Evolutionary conservation across 2,797 vertebrate species (phyloP).

Genomic region (Myripristis murdjan): DNA sequence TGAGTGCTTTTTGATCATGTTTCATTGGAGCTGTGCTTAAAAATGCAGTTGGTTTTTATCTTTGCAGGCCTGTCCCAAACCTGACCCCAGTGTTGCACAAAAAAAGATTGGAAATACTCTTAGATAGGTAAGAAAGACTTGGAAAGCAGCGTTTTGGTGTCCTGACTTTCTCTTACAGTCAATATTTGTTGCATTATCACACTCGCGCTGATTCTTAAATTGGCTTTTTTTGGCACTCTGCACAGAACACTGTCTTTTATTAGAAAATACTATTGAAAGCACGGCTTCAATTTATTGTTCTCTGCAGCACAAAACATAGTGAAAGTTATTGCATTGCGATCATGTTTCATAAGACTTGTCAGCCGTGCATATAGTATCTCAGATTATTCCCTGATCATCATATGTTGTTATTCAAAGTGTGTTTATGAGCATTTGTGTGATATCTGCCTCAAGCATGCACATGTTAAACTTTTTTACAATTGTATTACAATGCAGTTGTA

Average conservation of each 20-base stretch:
- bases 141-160: not conserved
- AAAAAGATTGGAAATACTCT: constrained; percentile 44
- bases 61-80: constrained; percentile 62
- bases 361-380: not conserved
- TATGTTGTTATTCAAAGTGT: not conserved
- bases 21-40: constrained; percentile 51
- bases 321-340: not conserved
- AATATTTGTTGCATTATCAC: constrained; percentile 9
- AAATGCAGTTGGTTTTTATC: constrained; percentile 35
- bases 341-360: not conserved
- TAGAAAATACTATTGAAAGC: not conserved
- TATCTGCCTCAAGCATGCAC: not conserved
- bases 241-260: not conserved
- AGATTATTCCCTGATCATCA: not conserved
- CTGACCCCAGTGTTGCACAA: constrained; percentile 41
- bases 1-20: constrained; percentile 60
- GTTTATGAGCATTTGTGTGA: constrained; percentile 5
- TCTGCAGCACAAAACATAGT: too few species aligned
- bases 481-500: too few species aligned
- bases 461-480: not conserved
- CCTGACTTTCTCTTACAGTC: not conserved
- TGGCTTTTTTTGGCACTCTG: not conserved
- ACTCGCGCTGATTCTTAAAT: not conserved
- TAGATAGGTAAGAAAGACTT: constrained; percentile 37
- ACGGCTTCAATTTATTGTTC: not conserved